Evolutionary conservation across 2,113 vertebrate species (phyloP), one percentile per base, ranked within the genome.

Genomic region (Pterocles burchelli): DNA sequence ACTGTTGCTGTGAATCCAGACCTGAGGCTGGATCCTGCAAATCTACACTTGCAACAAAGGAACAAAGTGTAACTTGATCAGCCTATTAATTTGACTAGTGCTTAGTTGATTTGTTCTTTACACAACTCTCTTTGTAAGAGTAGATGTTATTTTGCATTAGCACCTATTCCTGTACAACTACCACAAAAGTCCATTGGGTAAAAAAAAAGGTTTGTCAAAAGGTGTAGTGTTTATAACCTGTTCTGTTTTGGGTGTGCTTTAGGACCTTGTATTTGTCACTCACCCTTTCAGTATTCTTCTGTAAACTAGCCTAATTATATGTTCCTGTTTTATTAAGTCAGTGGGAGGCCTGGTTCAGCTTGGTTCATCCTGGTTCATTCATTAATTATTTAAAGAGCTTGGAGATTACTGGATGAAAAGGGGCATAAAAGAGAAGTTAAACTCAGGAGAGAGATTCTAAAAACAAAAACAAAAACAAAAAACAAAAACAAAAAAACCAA

Each of bases 321-420:
- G 65, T 65, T 92, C 48, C 29, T 93, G 65, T 52, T 93, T 95
- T 94, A 92, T 67, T 78, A 95, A 90, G 74, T 81, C 85, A 90
- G 59, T 92, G 52, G 82, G 92, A 91, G 67, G 72, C 55, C 78
- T 88, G 48, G 33, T 84, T 91, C 59, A 91, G 19, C 65, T 31
- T 80, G 22, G 10, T 63, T 82, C 63, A 46, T 26, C 73, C 46
- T 88, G 46, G 82, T 91, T 96, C 78, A 66, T 85, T 97, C 89
- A 90, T 96, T 85, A 96, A 96, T 94, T 88, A 94, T 88, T 96
- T 91, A 93, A 83, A 88, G 61, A 90, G 41, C 71, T 82, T 91
- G 58, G 62, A 91, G 58, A 96, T 83, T 83, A 80, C 43, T 85
- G 52, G 15, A 38, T 67, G 48, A 66, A 86, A 93, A 88, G 46